Evolutionary conservation across 2,113 vertebrate genomes (phyloP).

Genomic region (Chunga burmeisteri): DNA sequence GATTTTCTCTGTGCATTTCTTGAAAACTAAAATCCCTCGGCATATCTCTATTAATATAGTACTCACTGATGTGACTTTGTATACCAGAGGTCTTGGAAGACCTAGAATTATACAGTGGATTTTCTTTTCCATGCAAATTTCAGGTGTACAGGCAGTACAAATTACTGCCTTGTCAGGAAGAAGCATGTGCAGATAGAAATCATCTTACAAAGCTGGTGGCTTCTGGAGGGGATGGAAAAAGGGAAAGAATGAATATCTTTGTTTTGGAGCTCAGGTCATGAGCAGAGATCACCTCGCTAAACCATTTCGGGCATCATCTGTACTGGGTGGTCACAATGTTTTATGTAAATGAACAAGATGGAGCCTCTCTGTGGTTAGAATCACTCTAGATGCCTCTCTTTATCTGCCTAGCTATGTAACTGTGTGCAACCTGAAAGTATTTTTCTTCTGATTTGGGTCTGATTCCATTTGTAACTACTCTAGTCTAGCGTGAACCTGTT

Average conservation of each 20-base stretch:
- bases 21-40: not conserved
- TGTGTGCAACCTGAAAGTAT: not conserved
- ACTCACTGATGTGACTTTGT: not conserved
- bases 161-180: not conserved
- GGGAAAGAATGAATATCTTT: not conserved
- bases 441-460: not conserved
- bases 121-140: not conserved
- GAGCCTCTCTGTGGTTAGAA: not conserved
- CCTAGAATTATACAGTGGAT: no score
- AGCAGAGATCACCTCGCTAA: not conserved
- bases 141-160: not conserved
- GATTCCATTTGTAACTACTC: not conserved
- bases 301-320: not conserved
- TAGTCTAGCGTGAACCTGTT: not conserved
- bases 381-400: not conserved
- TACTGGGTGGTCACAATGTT: not conserved
- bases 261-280: not conserved
- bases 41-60: rapidly evolving
- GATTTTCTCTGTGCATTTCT: not conserved
- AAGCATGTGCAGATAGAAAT: rapidly evolving
- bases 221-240: not conserved
- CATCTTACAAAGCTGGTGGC: not conserved
- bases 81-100: not conserved
- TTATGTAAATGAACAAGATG: not conserved
- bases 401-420: not conserved